phyloP scores from a whole-genome alignment of 2,113 vertebrate species.

The Propithecus coquereli region DNA sequence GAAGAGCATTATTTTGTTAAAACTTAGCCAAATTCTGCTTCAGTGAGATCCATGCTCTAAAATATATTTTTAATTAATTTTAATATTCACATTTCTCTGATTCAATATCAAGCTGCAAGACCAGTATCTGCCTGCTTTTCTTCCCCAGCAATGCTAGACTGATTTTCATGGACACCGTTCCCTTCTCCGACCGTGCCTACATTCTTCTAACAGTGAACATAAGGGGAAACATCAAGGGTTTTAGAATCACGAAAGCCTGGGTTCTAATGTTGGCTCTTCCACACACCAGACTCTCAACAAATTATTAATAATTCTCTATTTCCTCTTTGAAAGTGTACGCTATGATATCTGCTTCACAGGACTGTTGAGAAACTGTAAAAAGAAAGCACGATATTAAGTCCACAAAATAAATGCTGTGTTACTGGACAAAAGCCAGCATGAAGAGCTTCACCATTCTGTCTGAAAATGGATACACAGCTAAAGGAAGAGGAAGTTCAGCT shows the following conservation, averaged over 20 bases:
- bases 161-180: not conserved
- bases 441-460: not conserved
- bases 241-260: not conserved
- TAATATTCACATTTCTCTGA: not conserved
- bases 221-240: not conserved
- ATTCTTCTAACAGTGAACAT: not conserved
- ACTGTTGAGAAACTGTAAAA: not conserved
- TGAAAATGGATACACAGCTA: not conserved
- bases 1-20: not conserved
- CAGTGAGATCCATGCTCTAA: not conserved
- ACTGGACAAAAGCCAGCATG: not conserved
- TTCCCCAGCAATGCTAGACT: not conserved
- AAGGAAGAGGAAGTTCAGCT: not conserved
- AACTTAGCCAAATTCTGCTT: slow-evolving; percentile 11
- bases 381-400: not conserved
- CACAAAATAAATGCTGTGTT: not conserved
- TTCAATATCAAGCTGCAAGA: not conserved
- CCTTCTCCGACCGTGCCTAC: not conserved
- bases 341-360: not conserved
- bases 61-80: not conserved
- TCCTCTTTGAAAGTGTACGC: not conserved
- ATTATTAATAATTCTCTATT: not conserved
- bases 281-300: not conserved
- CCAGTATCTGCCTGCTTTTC: not conserved
- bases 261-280: not conserved